Evolutionary conservation across 2,113 vertebrate species (phyloP).

Genomic region (Egretta garzetta): DNA sequence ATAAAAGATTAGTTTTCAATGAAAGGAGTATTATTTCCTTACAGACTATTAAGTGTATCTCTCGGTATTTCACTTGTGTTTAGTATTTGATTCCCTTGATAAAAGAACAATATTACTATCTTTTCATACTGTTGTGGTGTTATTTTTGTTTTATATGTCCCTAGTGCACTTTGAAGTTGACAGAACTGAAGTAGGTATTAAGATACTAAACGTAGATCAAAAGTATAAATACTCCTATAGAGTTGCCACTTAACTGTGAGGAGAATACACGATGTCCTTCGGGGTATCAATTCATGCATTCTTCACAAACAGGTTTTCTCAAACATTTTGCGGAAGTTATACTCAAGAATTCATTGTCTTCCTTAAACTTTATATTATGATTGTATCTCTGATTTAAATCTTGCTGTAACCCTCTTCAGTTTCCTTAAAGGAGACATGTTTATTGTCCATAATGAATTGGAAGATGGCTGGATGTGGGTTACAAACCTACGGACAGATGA

Average conservation of each 20-base stretch:
- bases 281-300: neutral
- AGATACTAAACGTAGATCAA: neutral
- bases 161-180: neutral
- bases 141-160: neutral
- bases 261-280: neutral
- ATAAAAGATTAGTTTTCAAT: neutral
- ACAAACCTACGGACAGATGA: slow-evolving; percentile 96
- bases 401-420: slow-evolving; percentile 72
- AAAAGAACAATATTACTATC: neutral
- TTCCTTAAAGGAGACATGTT: slow-evolving; percentile 99
- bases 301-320: neutral
- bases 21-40: neutral
- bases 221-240: neutral
- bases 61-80: neutral
- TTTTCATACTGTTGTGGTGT: neutral
- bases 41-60: neutral
- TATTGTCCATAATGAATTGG: slow-evolving; percentile 98
- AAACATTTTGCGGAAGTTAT: neutral
- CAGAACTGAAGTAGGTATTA: neutral
- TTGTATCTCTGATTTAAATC: slow-evolving; percentile 4
- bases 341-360: neutral
- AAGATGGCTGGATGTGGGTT: slow-evolving; percentile 99
- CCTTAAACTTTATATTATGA: neutral
- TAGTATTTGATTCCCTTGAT: neutral
- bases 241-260: neutral